phyloP scores from a whole-genome alignment of 1,140 invertebrate species.

The Dendroctonus valens region DNA sequence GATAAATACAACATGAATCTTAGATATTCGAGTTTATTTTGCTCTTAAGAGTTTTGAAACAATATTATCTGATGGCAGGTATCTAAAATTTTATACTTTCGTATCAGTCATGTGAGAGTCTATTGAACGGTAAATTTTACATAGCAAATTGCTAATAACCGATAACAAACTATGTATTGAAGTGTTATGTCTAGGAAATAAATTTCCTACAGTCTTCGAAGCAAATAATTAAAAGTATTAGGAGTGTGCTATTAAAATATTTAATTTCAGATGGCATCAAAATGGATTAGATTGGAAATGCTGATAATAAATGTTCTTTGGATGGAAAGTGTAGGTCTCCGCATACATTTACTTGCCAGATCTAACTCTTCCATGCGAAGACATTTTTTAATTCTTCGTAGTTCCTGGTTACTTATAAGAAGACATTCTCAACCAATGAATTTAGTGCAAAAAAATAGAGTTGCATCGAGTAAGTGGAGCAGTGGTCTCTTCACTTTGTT shows the following conservation, averaged over 20 bases:
- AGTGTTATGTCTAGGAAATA: no score
- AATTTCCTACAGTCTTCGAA: no score
- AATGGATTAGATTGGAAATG: no score
- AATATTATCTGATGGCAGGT: conserved; percentile 25
- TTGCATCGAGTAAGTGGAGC: conserved; percentile 48
- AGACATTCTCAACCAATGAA: no score
- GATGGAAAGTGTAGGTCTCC: conserved; percentile 47
- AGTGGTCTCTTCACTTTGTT: conserved; percentile 50
- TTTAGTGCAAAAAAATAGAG: conserved; percentile 6
- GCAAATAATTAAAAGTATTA: no score
- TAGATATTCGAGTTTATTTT: conserved; percentile 29
- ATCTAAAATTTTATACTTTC: conserved; percentile 1
- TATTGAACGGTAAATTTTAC: no score
- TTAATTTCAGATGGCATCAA: no score
- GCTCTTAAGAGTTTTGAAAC: conserved; percentile 28
- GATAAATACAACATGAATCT: conserved; percentile 25
- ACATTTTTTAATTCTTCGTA: background rate
- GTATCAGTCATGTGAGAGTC: conserved; percentile 24
- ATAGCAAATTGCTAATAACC: no score
- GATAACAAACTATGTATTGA: no score
- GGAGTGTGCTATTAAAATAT: no score
- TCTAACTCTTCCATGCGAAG: conserved; percentile 49
- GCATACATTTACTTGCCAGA: conserved; percentile 43
- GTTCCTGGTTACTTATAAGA: no score
- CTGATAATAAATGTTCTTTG: conserved; percentile 25